Percentiles rank a stretch among this genome's conserved stretches.
Conservation (phyloP, 92 coral and sea anemone genomes). For the Parazoanthus swiftii region DNA sequence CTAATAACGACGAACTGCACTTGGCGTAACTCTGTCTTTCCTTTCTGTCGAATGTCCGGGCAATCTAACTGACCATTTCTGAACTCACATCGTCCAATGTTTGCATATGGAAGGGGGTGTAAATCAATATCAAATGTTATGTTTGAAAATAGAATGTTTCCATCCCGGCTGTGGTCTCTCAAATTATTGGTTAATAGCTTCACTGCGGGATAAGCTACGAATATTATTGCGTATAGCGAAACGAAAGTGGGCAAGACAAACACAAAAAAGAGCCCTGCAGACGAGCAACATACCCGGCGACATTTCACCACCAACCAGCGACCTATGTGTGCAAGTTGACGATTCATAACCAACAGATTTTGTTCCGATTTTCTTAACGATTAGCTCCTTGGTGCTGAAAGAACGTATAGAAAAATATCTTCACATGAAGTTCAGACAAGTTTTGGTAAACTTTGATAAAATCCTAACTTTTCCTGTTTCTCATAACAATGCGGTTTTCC, state of each 20-base stretch:
- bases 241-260: conserved; percentile 19
- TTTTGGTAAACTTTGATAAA: background rate
- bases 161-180: conserved; percentile 1
- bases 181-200: conserved; percentile 3
- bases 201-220: conserved; percentile 43
- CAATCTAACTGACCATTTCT: conserved; percentile 42
- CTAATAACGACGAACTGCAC: conserved; percentile 57
- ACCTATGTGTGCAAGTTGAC: background rate
- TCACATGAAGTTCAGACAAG: background rate
- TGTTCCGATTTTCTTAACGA: background rate
- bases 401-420: background rate
- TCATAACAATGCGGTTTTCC: background rate
- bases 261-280: background rate
- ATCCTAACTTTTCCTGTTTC: background rate
- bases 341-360: conserved; percentile 2
- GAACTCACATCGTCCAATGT: conserved; percentile 40
- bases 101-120: conserved; percentile 30
- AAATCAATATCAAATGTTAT: conserved; percentile 13
- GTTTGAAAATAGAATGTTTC: background rate
- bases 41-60: conserved; percentile 60
- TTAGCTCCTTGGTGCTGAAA: background rate
- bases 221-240: conserved; percentile 30
- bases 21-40: conserved; percentile 45
- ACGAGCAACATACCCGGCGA: conserved; percentile 21
- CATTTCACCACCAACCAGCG: conserved; percentile 32